Evolutionary conservation across 2,888 invertebrate genomes (phyloP), one percentile per base, ranked within the genome.

Genomic region (Synanthedon myopaeformis): DNA sequence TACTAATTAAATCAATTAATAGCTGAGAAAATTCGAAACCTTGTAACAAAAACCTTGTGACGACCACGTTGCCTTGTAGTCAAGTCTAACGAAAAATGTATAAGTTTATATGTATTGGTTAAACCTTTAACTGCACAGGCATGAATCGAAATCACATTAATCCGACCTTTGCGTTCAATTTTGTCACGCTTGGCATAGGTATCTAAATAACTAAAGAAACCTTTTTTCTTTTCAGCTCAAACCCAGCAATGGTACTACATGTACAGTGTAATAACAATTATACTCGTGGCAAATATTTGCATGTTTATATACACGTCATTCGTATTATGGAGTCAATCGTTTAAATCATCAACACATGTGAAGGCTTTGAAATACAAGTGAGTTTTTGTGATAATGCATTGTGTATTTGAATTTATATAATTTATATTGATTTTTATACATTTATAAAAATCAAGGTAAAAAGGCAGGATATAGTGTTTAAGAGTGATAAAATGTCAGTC

Each of bases 221-320:
- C 0, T 35, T 35, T 35, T 35, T 35, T 45, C 14, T 5, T 45
- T 86, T 56, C 74, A 92, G 91, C 77, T 55, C 63, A 64, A 23
- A 59, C 61, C 13, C 87, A 88, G 56, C 88, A 88, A 49, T 91
- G 92, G 90, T 83, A 83, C 17, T 92, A 90, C 65, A 90, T 93
- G 80, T 92, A 91, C 69, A 91, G 90, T n/a, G 90, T 92, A 3
- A 88, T 92, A 62, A 70, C 89, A 0, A 62, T 90, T 23, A 70
- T 92, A 4, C 71, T 92, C 28, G 54, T 74, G 0, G 63, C 86
- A 0, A 93, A 93, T 64, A 74, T 91, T 19, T 59, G 88, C 3
- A 90, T 91, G 66, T 92, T 92, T 62, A 69, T 89, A 11, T 89
- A 91, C 71, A 90, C 90, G 0, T 88, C 89, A 1, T 69, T 86